Evolutionary conservation across 2,888 invertebrate genomes (phyloP), one percentile per base, ranked within the genome.

Genomic region (Diadegma fenestrale): DNA sequence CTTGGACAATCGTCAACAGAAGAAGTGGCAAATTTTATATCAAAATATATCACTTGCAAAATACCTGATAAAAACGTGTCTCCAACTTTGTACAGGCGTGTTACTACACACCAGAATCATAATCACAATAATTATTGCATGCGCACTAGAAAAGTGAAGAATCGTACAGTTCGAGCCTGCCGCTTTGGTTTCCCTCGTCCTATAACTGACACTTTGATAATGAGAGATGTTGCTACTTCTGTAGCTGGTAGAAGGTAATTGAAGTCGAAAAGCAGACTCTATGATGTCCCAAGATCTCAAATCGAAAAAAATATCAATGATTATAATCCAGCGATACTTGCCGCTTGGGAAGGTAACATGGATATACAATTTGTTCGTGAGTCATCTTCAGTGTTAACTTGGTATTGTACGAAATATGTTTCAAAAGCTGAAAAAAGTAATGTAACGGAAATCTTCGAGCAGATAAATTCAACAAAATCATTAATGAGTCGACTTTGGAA

Each of bases 401-500:
- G 72, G 72, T 72, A 72, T 19, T 72, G 72, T 45, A 68, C 77
- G 17, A 77, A 68, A 77, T 69, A 66, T 17, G 58, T 78, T 45
- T 66, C 78, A 3, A 78, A 78, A 78, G 66, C 68, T n/a, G 66
- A 78, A 69, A 84, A 81, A 80, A 75, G 75, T 45, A 48, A 75
- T 37, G 19, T 45, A 33, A 45, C 30, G 30, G 75, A 75, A 4
- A 68, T 75, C 33, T 87, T 87, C 26, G 86, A 87, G 85, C 43
- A 82, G 48, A 89, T 92, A 33, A 89, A 90, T 80, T 89, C 89
- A 45, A 90, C 88, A 58, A 91, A 91, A 84, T 68, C 86, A 61
- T 66, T 91, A 4, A 66, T 78, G 75, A 90, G 90, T 76, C 79
- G 88, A 0, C 87, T 90, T 30, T 90, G 83, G 88, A 82, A 79